Percentiles rank a stretch among this genome's conserved stretches.
Conservation (phyloP, 2,888 invertebrate species). For the Drosophila cracens region DNA sequence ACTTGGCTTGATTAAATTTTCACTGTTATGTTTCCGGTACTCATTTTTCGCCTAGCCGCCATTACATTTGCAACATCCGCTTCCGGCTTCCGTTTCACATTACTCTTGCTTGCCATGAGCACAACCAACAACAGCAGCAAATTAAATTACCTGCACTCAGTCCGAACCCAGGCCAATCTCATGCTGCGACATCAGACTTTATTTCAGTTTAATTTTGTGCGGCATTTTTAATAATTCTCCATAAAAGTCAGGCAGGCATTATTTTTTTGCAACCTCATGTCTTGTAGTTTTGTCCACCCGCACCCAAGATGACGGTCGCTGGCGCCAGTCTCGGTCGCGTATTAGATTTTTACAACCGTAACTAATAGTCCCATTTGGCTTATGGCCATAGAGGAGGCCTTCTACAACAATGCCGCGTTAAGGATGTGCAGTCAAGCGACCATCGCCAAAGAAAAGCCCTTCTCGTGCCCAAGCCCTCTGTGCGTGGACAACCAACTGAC, state of each 20-base stretch:
- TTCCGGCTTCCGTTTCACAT: slow-evolving; percentile 75
- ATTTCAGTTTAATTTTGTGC: slow-evolving; percentile 70
- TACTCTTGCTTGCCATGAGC: slow-evolving; percentile 42
- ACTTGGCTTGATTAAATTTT: slow-evolving; percentile 81
- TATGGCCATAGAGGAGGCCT: slow-evolving; percentile 65
- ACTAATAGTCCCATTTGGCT: slow-evolving; percentile 80
- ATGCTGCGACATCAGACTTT: slow-evolving; percentile 48
- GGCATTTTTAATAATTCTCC: slow-evolving; percentile 80
- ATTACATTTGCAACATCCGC: slow-evolving; percentile 78
- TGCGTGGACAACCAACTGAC: slow-evolving; percentile 25
- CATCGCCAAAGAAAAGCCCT: neutral
- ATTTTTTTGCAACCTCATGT: slow-evolving; percentile 19
- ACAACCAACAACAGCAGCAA: slow-evolving; percentile 34
- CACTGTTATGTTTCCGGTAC: slow-evolving; percentile 73
- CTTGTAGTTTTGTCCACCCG: slow-evolving; percentile 44
- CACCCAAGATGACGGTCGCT: slow-evolving; percentile 45
- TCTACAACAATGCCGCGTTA: slow-evolving; percentile 22
- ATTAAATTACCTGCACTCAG: slow-evolving; percentile 74
- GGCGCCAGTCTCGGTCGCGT: slow-evolving; percentile 67
- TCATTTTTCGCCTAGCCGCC: slow-evolving; percentile 61
- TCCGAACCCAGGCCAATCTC: slow-evolving; percentile 21
- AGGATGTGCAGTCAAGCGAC: slow-evolving; percentile 50
- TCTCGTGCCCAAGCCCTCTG: neutral
- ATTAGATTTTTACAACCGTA: slow-evolving; percentile 80
- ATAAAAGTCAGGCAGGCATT: slow-evolving; percentile 68